Conservation (phyloP, 2,797 vertebrate genomes). For the Eulemur rubriventer region DNA sequence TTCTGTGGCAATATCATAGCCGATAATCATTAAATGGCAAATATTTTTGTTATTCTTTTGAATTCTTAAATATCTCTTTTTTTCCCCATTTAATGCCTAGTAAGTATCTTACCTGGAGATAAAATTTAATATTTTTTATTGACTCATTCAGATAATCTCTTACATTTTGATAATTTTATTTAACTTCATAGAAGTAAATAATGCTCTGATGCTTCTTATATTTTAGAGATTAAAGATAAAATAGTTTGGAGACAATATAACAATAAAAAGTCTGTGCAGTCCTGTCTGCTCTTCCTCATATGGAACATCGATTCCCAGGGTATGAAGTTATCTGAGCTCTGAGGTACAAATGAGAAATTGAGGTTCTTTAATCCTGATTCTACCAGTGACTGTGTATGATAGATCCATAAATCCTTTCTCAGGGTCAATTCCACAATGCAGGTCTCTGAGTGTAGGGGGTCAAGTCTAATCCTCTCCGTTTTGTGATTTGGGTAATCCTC, state of each 20-base stretch:
- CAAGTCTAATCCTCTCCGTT: slow-evolving; percentile 58
- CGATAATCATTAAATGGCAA: not conserved
- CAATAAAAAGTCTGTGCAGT: not conserved
- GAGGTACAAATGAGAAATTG: slow-evolving; percentile 53
- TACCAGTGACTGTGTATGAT: not conserved
- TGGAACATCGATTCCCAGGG: not conserved
- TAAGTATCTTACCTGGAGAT: not conserved
- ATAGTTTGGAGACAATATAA: not conserved
- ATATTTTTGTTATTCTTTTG: not conserved
- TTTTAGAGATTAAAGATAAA: slow-evolving; percentile 55
- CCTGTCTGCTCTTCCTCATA: not conserved
- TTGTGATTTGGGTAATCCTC: slow-evolving; percentile 61
- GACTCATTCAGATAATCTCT: slow-evolving; percentile 6
- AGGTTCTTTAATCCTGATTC: slow-evolving; percentile 39
- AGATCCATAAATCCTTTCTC: slow-evolving; percentile 53
- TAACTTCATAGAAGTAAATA: not conserved
- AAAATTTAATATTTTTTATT: slow-evolving; percentile 26
- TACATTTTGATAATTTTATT: slow-evolving; percentile 24
- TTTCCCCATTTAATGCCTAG: not conserved
- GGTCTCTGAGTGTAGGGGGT: not conserved
- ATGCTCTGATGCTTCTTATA: not conserved
- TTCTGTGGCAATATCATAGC: not conserved
- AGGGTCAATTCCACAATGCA: slow-evolving; percentile 40
- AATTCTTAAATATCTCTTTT: not conserved
- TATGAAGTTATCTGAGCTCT: slow-evolving; percentile 37